Evolutionary conservation across 23 tunicate genomes (phyloP).

Genomic region (Diplosoma virens): DNA sequence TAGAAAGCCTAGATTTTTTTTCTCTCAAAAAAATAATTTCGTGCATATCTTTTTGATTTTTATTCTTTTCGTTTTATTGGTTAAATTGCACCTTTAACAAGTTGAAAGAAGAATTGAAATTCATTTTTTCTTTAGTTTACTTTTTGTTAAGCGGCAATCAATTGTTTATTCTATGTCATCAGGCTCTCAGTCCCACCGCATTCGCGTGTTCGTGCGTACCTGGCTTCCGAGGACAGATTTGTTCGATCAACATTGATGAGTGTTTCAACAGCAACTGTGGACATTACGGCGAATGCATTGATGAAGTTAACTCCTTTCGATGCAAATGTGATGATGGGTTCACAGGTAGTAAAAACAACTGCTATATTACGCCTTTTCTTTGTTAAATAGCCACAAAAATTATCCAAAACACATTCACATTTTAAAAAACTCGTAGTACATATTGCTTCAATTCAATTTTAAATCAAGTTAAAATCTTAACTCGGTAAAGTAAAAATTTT

Average conservation of each 20-base stretch:
- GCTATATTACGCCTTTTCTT: background rate
- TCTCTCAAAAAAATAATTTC: too few species aligned
- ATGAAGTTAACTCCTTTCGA: conserved; percentile 46
- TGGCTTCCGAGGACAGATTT: conserved; percentile 40
- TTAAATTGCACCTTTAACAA: too few species aligned
- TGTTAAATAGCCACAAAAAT: background rate
- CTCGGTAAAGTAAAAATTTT: background rate
- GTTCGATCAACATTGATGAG: conserved; percentile 56
- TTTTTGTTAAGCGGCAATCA: too few species aligned
- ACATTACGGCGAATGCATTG: conserved; percentile 34
- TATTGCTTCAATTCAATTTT: background rate
- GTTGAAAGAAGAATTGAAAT: too few species aligned
- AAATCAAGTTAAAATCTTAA: background rate
- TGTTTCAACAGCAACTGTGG: conserved; percentile 43
- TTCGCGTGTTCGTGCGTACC: conserved; percentile 27
- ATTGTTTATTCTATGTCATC: background rate
- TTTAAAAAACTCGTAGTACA: background rate
- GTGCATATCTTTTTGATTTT: too few species aligned
- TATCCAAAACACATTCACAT: background rate
- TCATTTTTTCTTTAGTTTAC: too few species aligned
- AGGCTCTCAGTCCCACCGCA: conserved; percentile 25
- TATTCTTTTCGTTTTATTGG: too few species aligned
- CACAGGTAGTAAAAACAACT: conserved; percentile 20
- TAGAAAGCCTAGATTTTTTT: too few species aligned
- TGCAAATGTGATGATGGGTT: conserved; percentile 50